Evolutionary conservation across 1,140 invertebrate species (phyloP).

Genomic region (Pectinophora gossypiella): DNA sequence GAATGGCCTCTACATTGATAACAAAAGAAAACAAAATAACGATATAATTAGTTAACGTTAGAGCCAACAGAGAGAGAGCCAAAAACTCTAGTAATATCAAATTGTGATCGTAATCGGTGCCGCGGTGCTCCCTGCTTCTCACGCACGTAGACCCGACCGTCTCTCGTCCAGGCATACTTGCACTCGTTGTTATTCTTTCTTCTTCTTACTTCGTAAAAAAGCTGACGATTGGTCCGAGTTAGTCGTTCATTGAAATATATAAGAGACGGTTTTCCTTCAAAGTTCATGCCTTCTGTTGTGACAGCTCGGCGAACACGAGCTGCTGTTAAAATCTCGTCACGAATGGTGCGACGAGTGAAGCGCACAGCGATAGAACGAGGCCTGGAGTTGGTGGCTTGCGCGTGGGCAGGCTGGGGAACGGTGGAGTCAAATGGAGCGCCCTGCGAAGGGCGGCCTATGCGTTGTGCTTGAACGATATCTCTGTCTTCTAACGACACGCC

Average conservation of each 20-base stretch:
- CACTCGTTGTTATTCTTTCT: background rate
- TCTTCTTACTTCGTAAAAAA: background rate
- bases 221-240: background rate
- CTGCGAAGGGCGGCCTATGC: no score
- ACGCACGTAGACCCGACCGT: conserved; percentile 2
- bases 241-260: conserved; percentile 8
- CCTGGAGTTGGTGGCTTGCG: no score
- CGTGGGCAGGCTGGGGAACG: no score
- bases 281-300: conserved; percentile 5
- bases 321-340: conserved; percentile 1
- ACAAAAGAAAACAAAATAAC: no score
- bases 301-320: conserved; percentile 3
- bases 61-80: background rate
- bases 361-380: conserved; percentile 7
- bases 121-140: background rate
- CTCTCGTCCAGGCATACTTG: conserved; percentile 9
- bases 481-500: no score
- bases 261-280: background rate
- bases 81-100: conserved; percentile 8
- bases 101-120: background rate
- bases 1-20: no score
- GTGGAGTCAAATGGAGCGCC: no score
- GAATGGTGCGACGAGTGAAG: conserved; percentile 1
- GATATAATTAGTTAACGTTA: no score
- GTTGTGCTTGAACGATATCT: no score